phyloP scores from a whole-genome alignment of 2,113 vertebrate genomes.

The Ptychochromis oligacanthus region DNA sequence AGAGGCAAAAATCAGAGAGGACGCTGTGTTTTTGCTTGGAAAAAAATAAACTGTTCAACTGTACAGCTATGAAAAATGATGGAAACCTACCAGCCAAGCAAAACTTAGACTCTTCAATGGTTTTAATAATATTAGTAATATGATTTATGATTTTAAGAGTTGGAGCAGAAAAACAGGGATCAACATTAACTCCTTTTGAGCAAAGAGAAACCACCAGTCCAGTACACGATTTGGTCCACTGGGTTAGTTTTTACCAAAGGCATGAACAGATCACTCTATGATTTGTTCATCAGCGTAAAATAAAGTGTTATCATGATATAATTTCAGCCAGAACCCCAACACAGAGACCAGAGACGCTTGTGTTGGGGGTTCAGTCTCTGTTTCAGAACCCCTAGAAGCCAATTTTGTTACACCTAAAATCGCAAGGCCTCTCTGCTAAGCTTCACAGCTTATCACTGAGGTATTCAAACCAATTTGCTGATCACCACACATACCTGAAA shows the following conservation, averaged over 20 bases:
- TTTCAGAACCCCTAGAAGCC: not conserved
- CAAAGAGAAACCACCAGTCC: not conserved
- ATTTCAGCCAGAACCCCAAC: not conserved
- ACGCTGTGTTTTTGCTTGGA: no score
- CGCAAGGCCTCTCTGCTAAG: not conserved
- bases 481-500: not conserved
- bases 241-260: not conserved
- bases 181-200: not conserved
- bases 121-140: no score
- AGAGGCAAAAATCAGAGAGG: no score
- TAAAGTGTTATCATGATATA: not conserved
- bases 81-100: no score
- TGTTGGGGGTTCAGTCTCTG: not conserved
- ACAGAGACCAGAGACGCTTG: not conserved
- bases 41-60: no score
- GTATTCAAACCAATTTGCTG: not conserved
- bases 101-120: no score
- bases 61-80: no score
- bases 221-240: not conserved
- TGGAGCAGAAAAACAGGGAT: no score
- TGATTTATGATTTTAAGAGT: no score
- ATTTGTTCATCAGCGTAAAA: not conserved
- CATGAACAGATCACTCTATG: not conserved
- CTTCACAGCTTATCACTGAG: not conserved
- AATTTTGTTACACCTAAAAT: not conserved